Evolutionary conservation across 2,888 invertebrate genomes (phyloP), one percentile per base, ranked within the genome.

Genomic region (Drosophila nr. fundita): DNA sequence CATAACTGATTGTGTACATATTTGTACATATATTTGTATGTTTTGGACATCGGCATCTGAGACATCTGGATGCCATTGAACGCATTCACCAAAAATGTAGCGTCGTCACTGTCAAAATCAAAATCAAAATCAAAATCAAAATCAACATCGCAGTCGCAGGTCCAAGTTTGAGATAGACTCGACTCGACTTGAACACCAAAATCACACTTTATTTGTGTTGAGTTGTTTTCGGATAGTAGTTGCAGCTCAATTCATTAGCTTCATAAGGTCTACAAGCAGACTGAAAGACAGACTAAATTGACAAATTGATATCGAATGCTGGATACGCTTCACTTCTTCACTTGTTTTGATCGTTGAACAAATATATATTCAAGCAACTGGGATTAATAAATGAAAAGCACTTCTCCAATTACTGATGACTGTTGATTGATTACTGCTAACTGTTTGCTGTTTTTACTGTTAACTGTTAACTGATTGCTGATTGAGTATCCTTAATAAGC

Each of bases 161-260:
- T 77, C 75, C 75, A 77, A 79, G 63, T 77, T 79, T 66, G 70
- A 34, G 36, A 45, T 54, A 27, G 50, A 27, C 42, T 21, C 40
- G 58, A 62, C 24, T n/a, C n/a, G n/a, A 29, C 29, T 30, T 18
- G 27, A 40, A 42, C 40, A 32, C 27, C 59, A 34, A 40, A 38
- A 34, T 30, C 49, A 27, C n/a, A 50, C 13, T 29, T 32, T 32
- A 32, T 32, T 32, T 32, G 4, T 32, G 32, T 11, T 10, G 10
- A 10, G 32, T 32, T 32, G 32, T 32, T 48, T 48, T 55, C 57
- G 38, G 32, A 58, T 42, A 53, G 32, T 42, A 49, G 32, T 32
- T 74, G 62, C 55, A 45, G 66, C 27, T 68, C 29, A 48, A 29
- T 74, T 77, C 77, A 77, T 77, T 78, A 79, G 77, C 77, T 78